Conservation (phyloP, 1,140 invertebrate genomes). For the Ruditapes philippinarum region DNA sequence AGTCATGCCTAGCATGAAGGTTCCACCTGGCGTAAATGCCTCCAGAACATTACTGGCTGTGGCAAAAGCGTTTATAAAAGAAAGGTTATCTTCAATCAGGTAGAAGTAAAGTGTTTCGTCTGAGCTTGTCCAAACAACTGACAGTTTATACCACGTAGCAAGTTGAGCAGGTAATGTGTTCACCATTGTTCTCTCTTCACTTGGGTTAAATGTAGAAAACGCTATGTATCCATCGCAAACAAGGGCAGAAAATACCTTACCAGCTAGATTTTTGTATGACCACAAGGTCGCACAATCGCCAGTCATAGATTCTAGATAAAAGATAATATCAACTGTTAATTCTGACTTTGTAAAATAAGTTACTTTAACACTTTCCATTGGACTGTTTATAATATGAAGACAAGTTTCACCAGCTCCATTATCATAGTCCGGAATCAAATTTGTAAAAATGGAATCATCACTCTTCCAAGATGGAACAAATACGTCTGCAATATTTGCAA, state of each 20-base stretch:
- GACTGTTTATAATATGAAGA: conserved; percentile 52
- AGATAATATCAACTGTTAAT: conserved; percentile 68
- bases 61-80: conserved; percentile 28
- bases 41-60: background rate
- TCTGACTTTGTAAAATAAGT: conserved; percentile 64
- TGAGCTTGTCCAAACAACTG: conserved; percentile 58
- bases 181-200: background rate
- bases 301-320: conserved; percentile 52
- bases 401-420: conserved; percentile 64
- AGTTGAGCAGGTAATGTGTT: conserved; percentile 46
- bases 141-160: conserved; percentile 70
- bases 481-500: conserved; percentile 1
- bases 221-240: conserved; percentile 44
- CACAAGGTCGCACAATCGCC: conserved; percentile 56
- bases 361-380: conserved; percentile 42
- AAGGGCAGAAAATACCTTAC: conserved; percentile 37
- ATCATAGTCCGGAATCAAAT: conserved; percentile 42
- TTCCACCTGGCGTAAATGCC: conserved; percentile 67
- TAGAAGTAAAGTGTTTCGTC: conserved; percentile 41
- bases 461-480: conserved; percentile 52
- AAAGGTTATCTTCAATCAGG: conserved; percentile 50
- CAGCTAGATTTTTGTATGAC: conserved; percentile 61
- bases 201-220: conserved; percentile 16
- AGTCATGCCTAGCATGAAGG: conserved; percentile 68
- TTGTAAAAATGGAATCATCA: conserved; percentile 32